A percentile compares a stretch with the other conserved stretches of the same genome.
These are phyloP conservation scores for Heliconius melpomene DNA, from an alignment of 1,140 invertebrate species.

Conservation along the genomic window DNA sequence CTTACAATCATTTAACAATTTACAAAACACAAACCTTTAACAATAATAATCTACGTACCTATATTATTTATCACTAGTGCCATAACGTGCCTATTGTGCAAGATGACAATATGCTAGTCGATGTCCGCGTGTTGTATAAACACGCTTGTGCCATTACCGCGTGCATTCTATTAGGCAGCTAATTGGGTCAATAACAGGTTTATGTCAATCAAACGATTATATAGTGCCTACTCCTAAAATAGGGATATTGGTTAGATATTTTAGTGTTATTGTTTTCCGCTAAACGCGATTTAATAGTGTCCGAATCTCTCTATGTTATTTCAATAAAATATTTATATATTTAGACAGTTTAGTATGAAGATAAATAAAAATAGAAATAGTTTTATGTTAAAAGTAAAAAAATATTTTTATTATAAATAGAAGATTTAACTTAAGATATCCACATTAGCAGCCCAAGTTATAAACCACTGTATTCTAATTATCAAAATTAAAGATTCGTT, in stretches of 20 bases:
- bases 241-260: background rate
- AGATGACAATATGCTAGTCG: constrained; percentile 6
- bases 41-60: background rate
- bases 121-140: constrained; percentile 8
- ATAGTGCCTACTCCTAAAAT: background rate
- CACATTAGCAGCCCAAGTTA: too few relatives aligned
- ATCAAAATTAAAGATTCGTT: too few relatives aligned
- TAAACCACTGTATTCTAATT: too few relatives aligned
- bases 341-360: too few relatives aligned
- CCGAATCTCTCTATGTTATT: too few relatives aligned
- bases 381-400: too few relatives aligned
- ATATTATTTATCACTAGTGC: background rate
- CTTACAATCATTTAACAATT: background rate
- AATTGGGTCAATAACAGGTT: constrained; percentile 36
- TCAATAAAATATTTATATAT: too few relatives aligned
- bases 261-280: background rate
- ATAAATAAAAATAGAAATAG: too few relatives aligned
- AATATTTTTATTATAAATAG: too few relatives aligned
- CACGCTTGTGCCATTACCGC: constrained; percentile 18
- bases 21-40: background rate
- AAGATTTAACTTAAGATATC: too few relatives aligned
- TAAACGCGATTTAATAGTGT: too few relatives aligned
- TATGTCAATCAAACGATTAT: constrained; percentile 13
- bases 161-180: constrained; percentile 28
- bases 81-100: background rate